phyloP scores from a whole-genome alignment of 2,113 vertebrate genomes.

The Platycercus adscitus region DNA sequence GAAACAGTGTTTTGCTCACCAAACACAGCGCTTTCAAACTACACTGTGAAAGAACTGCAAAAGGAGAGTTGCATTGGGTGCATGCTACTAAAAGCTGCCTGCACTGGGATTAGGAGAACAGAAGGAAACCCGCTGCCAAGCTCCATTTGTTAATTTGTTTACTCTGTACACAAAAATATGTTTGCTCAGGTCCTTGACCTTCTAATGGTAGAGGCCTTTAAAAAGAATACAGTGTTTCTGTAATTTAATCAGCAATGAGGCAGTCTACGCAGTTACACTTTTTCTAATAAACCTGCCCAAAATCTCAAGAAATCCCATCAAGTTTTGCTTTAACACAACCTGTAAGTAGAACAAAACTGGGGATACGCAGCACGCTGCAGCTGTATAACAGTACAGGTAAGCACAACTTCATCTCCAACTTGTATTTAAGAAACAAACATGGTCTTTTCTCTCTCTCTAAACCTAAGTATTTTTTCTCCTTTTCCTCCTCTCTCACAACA shows the following conservation, averaged over 20 bases:
- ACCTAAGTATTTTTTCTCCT: background rate
- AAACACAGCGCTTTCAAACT: background rate
- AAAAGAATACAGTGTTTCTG: background rate
- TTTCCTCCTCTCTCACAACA: background rate
- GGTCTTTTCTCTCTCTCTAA: background rate
- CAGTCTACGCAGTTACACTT: accelerated
- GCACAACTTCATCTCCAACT: background rate
- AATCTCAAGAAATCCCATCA: background rate
- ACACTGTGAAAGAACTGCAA: background rate
- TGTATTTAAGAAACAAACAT: background rate
- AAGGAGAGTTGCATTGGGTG: background rate
- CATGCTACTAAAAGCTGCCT: background rate
- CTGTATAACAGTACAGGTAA: accelerated
- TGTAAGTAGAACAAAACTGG: accelerated
- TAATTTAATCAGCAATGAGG: background rate
- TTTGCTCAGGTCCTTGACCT: slow-evolving; percentile 51
- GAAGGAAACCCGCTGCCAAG: slow-evolving; percentile 27
- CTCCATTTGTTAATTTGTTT: slow-evolving; percentile 46
- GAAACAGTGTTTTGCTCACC: background rate
- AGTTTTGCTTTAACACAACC: background rate
- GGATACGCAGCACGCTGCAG: background rate
- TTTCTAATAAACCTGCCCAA: background rate
- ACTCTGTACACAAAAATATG: slow-evolving; percentile 26
- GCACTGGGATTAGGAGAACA: background rate
- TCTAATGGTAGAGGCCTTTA: background rate